Evolutionary conservation across 2,888 invertebrate genomes (phyloP).

Genomic region (Himalopsyche japonica): DNA sequence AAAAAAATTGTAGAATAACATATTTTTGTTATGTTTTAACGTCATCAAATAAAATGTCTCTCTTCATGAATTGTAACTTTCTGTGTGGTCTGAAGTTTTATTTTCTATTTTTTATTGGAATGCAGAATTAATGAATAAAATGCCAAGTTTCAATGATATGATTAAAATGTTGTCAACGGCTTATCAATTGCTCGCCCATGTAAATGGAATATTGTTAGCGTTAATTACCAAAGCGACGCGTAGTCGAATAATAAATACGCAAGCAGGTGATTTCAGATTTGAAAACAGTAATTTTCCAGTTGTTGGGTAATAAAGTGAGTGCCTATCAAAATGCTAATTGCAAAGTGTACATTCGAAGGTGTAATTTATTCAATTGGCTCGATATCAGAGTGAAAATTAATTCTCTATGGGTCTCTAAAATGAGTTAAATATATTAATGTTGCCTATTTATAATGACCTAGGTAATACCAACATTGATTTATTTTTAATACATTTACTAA

Average conservation of each 20-base stretch:
- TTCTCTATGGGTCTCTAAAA: background rate
- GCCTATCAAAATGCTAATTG: background rate
- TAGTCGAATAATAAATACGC: background rate
- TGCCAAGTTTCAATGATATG: too few species aligned
- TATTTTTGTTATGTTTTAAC: too few species aligned
- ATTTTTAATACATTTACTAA: too few species aligned
- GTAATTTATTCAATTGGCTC: background rate
- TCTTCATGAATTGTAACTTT: too few species aligned
- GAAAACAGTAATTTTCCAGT: background rate
- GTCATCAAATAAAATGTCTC: too few species aligned
- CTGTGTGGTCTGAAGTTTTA: too few species aligned
- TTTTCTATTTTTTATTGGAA: too few species aligned
- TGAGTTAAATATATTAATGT: too few species aligned
- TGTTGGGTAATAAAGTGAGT: background rate
- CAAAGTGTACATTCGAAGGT: background rate
- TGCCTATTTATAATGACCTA: too few species aligned
- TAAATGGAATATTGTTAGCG: background rate
- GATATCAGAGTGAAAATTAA: background rate
- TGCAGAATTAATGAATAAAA: too few species aligned
- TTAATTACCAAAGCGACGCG: background rate
- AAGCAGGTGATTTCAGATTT: background rate
- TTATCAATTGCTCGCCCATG: background rate
- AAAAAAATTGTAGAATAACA: too few species aligned
- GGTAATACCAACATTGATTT: too few species aligned
- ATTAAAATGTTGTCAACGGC: background rate